Base-by-base conservation (phyloP, 2,113 vertebrate genomes). In the Taurulus bubalis region DNA sequence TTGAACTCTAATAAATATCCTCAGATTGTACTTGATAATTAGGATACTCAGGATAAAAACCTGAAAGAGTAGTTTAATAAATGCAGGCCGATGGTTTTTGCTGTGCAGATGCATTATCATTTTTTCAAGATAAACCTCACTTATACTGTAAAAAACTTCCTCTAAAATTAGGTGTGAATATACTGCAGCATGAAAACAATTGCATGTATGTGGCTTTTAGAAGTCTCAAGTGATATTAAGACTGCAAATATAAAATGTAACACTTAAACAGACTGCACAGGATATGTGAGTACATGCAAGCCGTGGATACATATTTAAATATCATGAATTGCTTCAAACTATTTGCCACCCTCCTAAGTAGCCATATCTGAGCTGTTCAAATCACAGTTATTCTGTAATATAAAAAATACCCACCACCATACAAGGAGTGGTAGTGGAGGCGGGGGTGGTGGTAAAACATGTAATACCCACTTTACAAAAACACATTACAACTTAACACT, bases 401-500 rank as follows among this genome's bases (percentile, higher is more conserved):
- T 8, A 32, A 30, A 58, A 56, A 87, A 72, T 56, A 69, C 36
- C 36, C 66, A 69, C 8, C 82, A 80, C 71, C 73, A 83, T 66
- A 49, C 55, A 82, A 62, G 58, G 3, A 60, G 59, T 30, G 49
- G 34, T 2, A 22, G 69, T 56, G 55, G 55, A 28, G 55, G 55
- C 24, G 55, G 55, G 26, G 55, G 20, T 51, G 49, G 49, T 22
- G 49, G 55, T 56, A 47, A 56, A 83, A 77, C 81, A 89, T 85
- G 47, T 64, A 90, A 92, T 77, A 84, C 67, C 90, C 88, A 90
- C 90, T 93, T 91, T 65, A 86, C 88, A 83, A 90, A 89, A 91
- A 81, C 84, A 87, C 90, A 91, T 90, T 85, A 86, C 86, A 91
- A 80, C 79, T 85, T 93, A 93, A 93, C 93, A 92, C 92, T 93